These are phyloP conservation scores for Nasua narica DNA, from an alignment of 2,797 vertebrate genomes.

Conservation along the genomic window DNA sequence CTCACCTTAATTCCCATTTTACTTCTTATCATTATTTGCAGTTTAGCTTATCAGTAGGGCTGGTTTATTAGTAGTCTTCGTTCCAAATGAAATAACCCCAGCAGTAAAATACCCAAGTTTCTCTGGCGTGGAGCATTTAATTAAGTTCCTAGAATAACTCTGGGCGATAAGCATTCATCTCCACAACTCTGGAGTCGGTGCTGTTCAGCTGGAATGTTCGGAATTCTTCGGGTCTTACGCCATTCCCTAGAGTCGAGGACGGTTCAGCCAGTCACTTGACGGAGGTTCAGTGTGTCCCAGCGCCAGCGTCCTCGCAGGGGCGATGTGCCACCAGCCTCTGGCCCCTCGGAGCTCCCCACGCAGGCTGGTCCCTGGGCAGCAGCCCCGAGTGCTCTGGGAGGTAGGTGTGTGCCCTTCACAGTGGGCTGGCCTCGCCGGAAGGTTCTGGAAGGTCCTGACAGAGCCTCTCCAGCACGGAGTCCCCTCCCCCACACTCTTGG, in stretches of 20 bases:
- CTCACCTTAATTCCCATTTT: background rate
- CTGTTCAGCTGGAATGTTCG: background rate
- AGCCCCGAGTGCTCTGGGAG: accelerated
- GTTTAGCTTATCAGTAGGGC: background rate
- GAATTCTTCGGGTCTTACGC: background rate
- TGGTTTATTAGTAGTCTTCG: background rate
- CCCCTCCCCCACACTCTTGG: background rate
- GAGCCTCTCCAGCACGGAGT: background rate
- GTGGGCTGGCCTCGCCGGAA: background rate
- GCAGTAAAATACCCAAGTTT: background rate
- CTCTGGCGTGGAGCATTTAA: background rate
- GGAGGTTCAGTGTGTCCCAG: background rate
- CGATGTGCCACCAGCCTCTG: background rate
- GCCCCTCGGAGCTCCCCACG: background rate
- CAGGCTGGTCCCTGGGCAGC: background rate
- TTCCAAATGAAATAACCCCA: background rate
- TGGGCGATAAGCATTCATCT: background rate
- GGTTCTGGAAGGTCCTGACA: background rate
- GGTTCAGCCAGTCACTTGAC: background rate
- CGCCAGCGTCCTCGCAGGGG: background rate
- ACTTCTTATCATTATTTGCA: background rate
- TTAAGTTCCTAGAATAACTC: background rate
- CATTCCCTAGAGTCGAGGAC: background rate
- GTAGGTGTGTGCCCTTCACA: background rate
- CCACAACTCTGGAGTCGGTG: background rate